Evolutionary conservation across 2,797 vertebrate species (phyloP), one percentile per base, ranked within the genome.

Genomic region (Etheostoma perlongum): DNA sequence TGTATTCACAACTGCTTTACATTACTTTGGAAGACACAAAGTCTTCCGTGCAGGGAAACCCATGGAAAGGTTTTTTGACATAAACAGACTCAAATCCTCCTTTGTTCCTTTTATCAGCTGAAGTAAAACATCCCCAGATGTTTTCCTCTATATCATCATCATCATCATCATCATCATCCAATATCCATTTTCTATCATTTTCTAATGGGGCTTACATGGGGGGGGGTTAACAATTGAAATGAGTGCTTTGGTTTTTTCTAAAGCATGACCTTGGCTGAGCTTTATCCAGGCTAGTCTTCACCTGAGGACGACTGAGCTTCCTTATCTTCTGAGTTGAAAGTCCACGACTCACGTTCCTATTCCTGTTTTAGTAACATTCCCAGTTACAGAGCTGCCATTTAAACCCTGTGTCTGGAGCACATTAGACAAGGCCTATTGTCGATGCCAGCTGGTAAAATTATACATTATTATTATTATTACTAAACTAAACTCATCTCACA

Each of bases 81-180:
- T n/a, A n/a, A 30, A 30, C 27, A 5, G 27, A 30, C 4, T 30
- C 27, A 30, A 30, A 30, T 30, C 27, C 5, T 30, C 4, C 5
- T 30, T 30, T 5, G 27, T 30, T 30, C 27, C 27, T 30, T 30
- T 30, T 30, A 30, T 30, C 27, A 30, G 27, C 27, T 3, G 27
- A 27, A 27, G 2, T 27, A 27, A 5, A 30, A 30, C 27, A 30
- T 30, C 27, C 27, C 27, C 74, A 83, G 62, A 47, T 76, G 75
- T 66, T 76, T 83, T n/a, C 74, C 75, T 74, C 18, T 25, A 2
- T 36, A 62, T 0, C 7, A 10, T 14, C 21, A 13, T 23, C 6
- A 8, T 46, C 5, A 72, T 72, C 46, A 63, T 71, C 0, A 0
- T 30, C n/a, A n/a, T n/a, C n/a, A n/a, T n/a, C n/a, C n/a, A 40